phyloP scores from a whole-genome alignment of 2,888 invertebrate genomes.

The Ypsolopha scabrella region DNA sequence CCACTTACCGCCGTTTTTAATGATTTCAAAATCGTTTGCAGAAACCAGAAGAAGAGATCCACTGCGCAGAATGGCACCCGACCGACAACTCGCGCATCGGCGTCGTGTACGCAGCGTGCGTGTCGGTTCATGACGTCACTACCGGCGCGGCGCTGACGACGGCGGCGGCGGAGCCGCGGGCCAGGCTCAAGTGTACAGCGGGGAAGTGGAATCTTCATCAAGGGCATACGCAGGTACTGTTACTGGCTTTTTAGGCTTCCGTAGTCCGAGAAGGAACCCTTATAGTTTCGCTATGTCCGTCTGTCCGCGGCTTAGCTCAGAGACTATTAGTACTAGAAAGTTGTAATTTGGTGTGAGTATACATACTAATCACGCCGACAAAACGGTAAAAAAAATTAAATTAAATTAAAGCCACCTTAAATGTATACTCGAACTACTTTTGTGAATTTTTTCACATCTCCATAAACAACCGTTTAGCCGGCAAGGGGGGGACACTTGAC shows the following conservation, averaged over 20 bases:
- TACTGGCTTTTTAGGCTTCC: not conserved
- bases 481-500: too few relatives aligned
- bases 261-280: too few relatives aligned
- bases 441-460: too few relatives aligned
- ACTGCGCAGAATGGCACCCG: conserved; percentile 90
- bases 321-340: too few relatives aligned
- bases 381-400: too few relatives aligned
- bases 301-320: too few relatives aligned
- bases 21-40: conserved; percentile 13
- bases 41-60: conserved; percentile 77
- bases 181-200: conserved; percentile 81
- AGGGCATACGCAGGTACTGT: conserved; percentile 76
- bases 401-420: too few relatives aligned
- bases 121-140: conserved; percentile 81
- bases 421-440: too few relatives aligned
- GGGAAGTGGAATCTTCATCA: conserved; percentile 98
- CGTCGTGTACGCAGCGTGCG: conserved; percentile 75
- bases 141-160: conserved; percentile 56
- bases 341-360: too few relatives aligned
- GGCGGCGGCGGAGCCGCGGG: conserved; percentile 73
- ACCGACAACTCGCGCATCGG: conserved; percentile 78
- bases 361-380: too few relatives aligned
- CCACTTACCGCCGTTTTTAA: not conserved
- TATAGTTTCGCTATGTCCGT: too few relatives aligned
- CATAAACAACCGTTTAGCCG: too few relatives aligned